Percentiles rank a stretch among this genome's conserved stretches.
Evolutionary conservation across 2,797 vertebrate genomes (phyloP).

Genomic region (Odontamblyopus lacepedii): DNA sequence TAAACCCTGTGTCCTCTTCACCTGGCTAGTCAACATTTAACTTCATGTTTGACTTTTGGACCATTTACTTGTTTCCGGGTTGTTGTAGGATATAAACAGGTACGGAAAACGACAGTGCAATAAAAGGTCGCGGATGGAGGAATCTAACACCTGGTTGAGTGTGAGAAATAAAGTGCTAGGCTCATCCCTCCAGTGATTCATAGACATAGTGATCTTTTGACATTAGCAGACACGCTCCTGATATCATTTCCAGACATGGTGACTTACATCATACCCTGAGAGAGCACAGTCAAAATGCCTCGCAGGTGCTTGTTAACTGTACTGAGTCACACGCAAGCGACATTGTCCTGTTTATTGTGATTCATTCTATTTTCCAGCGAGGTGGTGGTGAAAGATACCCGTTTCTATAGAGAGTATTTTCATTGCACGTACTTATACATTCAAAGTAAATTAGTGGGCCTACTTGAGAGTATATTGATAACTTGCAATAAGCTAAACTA

Average conservation of each 20-base stretch:
- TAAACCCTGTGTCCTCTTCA: neutral
- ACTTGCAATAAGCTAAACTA: no score
- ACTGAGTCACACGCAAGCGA: constrained; percentile 16
- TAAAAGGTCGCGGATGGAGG: neutral
- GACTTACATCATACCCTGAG: constrained; percentile 45
- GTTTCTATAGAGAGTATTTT: neutral
- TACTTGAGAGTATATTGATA: no score
- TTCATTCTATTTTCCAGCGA: constrained; percentile 4
- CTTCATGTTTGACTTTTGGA: constrained; percentile 38
- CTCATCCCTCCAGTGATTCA: constrained; percentile 27
- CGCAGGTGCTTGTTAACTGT: constrained; percentile 48
- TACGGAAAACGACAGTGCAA: neutral
- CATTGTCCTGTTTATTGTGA: constrained; percentile 30
- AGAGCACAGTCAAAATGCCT: constrained; percentile 18
- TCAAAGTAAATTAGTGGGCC: neutral
- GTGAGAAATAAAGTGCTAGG: neutral
- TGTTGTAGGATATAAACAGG: neutral
- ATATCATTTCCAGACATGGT: constrained; percentile 45
- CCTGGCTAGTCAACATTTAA: constrained; percentile 48
- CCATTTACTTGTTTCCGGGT: neutral
- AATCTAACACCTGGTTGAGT: constrained; percentile 6
- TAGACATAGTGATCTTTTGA: constrained; percentile 18
- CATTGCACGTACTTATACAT: neutral
- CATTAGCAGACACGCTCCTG: constrained; percentile 18
- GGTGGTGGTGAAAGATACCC: constrained; percentile 19